A percentile compares a stretch with the other conserved stretches of the same genome.
Evolutionary conservation across 92 coral and sea anemone species (phyloP).

Genomic region (Metridium senile): DNA sequence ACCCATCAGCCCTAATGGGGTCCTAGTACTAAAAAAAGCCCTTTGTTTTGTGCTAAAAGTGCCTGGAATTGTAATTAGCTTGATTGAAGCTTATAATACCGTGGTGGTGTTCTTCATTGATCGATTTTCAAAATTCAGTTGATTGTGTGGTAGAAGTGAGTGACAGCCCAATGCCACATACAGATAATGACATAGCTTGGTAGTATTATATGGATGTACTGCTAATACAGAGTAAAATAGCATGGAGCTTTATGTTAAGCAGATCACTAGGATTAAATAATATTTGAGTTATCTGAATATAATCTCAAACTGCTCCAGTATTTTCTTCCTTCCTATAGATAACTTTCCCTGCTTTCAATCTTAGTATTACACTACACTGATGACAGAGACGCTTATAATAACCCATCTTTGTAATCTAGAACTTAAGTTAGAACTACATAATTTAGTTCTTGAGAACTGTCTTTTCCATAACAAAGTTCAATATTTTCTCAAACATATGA

Average conservation of each 20-base stretch:
- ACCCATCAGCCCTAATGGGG: not conserved
- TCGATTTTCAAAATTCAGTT: not conserved
- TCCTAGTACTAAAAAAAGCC: not conserved
- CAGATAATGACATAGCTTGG: not conserved
- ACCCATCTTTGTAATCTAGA: no score
- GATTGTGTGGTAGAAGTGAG: not conserved
- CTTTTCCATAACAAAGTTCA: not conserved
- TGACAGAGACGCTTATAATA: not conserved
- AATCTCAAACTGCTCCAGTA: not conserved
- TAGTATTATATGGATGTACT: not conserved
- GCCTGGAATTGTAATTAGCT: conserved; percentile 13
- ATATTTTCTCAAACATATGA: not conserved
- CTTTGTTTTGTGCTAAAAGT: not conserved
- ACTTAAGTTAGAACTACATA: no score
- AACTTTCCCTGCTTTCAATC: not conserved
- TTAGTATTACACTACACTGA: not conserved
- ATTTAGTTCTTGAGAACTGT: no score
- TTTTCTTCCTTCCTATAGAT: not conserved
- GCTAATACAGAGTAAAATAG: conserved; percentile 6
- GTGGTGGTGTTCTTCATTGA: not conserved
- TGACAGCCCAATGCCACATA: not conserved
- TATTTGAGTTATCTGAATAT: conserved; percentile 2
- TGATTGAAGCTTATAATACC: not conserved
- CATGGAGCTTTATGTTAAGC: conserved; percentile 15
- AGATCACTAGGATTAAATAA: conserved; percentile 6